Conservation (phyloP, 1,140 invertebrate genomes). For the Anastrepha ludens region DNA sequence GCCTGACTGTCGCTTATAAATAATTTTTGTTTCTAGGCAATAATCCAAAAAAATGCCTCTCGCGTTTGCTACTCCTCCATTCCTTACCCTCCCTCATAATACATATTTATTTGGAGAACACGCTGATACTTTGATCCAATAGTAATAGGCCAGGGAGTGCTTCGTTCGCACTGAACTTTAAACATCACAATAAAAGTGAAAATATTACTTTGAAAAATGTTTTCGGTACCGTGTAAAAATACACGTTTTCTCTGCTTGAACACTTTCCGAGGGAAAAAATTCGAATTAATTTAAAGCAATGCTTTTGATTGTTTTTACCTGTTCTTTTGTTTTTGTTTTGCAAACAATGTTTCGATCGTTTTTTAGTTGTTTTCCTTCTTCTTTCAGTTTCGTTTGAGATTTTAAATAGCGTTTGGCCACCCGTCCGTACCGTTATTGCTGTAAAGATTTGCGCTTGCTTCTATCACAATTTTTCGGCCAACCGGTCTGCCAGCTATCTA, state of each 20-base stretch:
- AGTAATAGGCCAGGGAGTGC: too few relatives aligned
- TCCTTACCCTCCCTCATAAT: too few relatives aligned
- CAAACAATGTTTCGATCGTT: not conserved
- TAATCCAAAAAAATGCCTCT: too few relatives aligned
- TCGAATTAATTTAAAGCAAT: not conserved
- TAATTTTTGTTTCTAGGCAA: too few relatives aligned
- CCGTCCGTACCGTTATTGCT: not conserved
- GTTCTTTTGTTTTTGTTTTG: not conserved
- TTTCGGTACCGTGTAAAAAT: constrained; percentile 18
- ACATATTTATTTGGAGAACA: too few relatives aligned
- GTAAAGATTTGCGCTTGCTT: not conserved
- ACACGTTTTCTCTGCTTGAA: constrained; percentile 55
- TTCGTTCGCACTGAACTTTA: not conserved
- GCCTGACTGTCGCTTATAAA: too few relatives aligned
- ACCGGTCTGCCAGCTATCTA: not conserved
- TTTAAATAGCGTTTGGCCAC: not conserved
- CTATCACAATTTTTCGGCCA: not conserved
- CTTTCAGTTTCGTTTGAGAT: not conserved
- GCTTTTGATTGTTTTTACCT: not conserved
- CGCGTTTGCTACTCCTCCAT: too few relatives aligned
- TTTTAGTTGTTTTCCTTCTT: not conserved
- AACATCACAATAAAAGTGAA: not conserved
- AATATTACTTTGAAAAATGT: constrained; percentile 17
- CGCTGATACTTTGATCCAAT: too few relatives aligned
- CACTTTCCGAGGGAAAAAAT: constrained; percentile 17